Evolutionary conservation across 2,888 invertebrate genomes (phyloP), one percentile per base, ranked within the genome.

Genomic region (Calliphora vomitoria): DNA sequence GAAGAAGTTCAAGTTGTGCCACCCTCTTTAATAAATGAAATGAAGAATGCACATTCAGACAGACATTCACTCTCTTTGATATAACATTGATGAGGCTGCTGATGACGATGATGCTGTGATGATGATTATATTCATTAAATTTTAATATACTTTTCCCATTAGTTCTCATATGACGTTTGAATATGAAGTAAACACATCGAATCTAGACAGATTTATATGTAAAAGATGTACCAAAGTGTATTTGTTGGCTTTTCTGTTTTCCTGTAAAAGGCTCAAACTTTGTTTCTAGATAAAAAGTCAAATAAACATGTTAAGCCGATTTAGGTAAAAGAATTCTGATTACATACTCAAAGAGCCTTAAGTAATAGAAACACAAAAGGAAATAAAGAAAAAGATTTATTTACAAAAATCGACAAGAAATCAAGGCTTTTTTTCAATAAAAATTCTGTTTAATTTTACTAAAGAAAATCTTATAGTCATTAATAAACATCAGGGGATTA

Each of bases 71-170:
- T 20, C 10, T 79, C 10, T 79, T 69, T 68, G 79, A 79, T 69
- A 58, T 35, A 55, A 35, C 44, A 71, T 47, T 79, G 69, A 71
- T 69, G 69, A 68, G 13, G 13, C 41, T 68, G 20, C 41, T 44
- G 25, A 13, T 44, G 44, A 10, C 38, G 62, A 64, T 18, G 41
- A 35, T 35, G 31, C 3, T 18, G 15, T 15, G 18, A 53, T 72
- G 64, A 41, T 81, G 53, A 81, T 81, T 81, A 64, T 64, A 53
- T 53, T 81, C 81, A 81, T 81, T 64, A 81, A 81, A 64, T 15
- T 44, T 72, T 72, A 41, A 81, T 64, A 81, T 4, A 53, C 15
- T 55, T 62, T 8, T 15, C n/a, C n/a, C 8, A 10, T 8, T 5
- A 53, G 10, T 55, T 62, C 13, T 15, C n/a, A 38, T 38, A 10